phyloP scores from a whole-genome alignment of 92 coral and sea anemone genomes.

The Porites rus region DNA sequence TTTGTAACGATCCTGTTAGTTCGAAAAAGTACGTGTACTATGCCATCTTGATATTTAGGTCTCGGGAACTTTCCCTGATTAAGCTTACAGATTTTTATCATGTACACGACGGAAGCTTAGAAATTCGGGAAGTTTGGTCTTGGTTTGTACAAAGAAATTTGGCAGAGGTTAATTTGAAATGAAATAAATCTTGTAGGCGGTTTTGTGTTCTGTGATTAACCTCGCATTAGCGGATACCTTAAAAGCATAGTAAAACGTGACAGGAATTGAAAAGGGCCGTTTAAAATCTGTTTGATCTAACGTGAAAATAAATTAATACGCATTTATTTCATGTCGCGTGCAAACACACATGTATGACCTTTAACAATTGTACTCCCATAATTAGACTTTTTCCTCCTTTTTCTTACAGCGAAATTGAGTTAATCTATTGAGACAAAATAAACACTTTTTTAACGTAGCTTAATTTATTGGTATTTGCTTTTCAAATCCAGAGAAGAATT shows the following conservation, averaged over 20 bases:
- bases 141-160: constrained; percentile 4
- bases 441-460: neutral
- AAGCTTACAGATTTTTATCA: constrained; percentile 1
- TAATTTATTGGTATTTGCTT: constrained; percentile 4
- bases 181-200: neutral
- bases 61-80: neutral
- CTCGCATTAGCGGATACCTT: constrained; percentile 4
- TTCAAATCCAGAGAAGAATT: neutral
- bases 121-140: constrained; percentile 11
- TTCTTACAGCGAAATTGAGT: neutral
- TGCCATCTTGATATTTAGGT: constrained; percentile 12
- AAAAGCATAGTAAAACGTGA: neutral
- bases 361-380: neutral
- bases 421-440: neutral
- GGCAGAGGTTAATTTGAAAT: too few species aligned
- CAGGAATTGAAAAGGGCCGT: neutral
- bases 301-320: neutral
- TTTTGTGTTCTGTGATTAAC: constrained; percentile 12
- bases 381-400: neutral
- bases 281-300: constrained; percentile 8
- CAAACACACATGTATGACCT: neutral
- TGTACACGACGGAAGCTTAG: neutral
- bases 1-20: neutral
- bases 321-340: neutral
- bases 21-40: constrained; percentile 11